Base-by-base conservation (phyloP, 2,888 invertebrate species). In the Griposia aprilina region DNA sequence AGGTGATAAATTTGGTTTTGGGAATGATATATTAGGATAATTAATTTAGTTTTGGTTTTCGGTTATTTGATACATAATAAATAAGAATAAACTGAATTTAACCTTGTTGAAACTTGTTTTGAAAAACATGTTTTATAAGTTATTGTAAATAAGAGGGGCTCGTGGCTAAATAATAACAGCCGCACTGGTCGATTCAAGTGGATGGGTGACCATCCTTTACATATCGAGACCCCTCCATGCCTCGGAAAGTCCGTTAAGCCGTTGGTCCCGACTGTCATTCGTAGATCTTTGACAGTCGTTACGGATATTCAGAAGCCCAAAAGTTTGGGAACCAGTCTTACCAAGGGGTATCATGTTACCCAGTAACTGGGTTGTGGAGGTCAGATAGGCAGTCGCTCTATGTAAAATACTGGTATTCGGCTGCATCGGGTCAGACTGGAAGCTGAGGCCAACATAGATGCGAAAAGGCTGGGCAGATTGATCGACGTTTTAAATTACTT, bases 1-100 rank as follows among this genome's bases (percentile, higher is more conserved):
- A 36, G n/a, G 23, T 76, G 57, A 60, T 62, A 78, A 70, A 26
- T 80, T 84, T 62, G 8, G 50, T 26, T 30, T 30, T 1, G 20
- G 5, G 11, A 45, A 48, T 75, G 17, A 60, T 30, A 69, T 75
- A 78, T 69, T 70, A 36, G 50, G 17, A 52, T 63, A 60, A 10
- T 73, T 78, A 59, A 75, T 84, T 73, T 52, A 36, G 13, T 59
- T 73, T 78, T 59, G 15, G 57, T 6, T 41, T 65, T 50, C 23
- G 11, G 59, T 50, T 55, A 48, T 23, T 50, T 63, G 48, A 50
- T 63, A 50, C 1, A 5, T 20, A 26, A 20, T 67, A 13, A n/a
- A n/a, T 13, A 13, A 50, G 48, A 30, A 30, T 48, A 23, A 48
- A 41, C n/a, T 5, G 41, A 45, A 15, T 50, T 68, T 23, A 30